phyloP scores from a whole-genome alignment of 1,140 invertebrate species.

The Platorchestia sp. region DNA sequence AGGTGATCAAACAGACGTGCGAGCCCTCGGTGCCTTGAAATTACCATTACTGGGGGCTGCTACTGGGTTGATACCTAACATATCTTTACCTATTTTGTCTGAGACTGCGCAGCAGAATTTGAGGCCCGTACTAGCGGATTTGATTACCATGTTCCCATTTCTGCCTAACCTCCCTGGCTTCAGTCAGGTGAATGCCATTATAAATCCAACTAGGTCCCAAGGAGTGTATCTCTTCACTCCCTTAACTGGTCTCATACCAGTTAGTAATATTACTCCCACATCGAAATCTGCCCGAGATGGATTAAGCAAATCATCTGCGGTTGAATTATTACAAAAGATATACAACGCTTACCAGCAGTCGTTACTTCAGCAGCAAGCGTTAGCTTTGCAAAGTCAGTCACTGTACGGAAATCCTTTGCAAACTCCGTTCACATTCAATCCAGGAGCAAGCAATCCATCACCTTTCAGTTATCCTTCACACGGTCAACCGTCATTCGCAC shows the following conservation, averaged over 20 bases:
- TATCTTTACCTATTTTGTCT: not conserved
- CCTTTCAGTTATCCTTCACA: not conserved
- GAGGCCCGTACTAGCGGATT: not conserved
- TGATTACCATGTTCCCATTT: not conserved
- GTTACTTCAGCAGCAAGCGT: not conserved
- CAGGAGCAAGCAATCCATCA: not conserved
- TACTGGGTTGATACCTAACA: not conserved
- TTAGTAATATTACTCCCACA: not conserved
- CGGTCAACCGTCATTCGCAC: not conserved
- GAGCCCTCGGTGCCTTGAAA: not conserved
- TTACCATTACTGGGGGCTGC: not conserved
- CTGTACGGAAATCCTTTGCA: not conserved
- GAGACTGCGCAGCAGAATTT: not conserved
- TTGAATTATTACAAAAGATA: not conserved
- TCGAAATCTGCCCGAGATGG: not conserved
- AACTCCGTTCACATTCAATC: not conserved
- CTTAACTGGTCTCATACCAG: not conserved
- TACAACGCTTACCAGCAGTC: not conserved
- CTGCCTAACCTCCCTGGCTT: not conserved
- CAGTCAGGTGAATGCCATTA: not conserved
- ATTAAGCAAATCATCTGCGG: not conserved
- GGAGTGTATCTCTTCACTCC: not conserved
- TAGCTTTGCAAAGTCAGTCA: not conserved
- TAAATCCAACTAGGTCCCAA: not conserved
- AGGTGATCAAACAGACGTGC: not conserved